These are phyloP conservation scores for Diabrotica undecimpunctata DNA, from an alignment of 1,140 invertebrate genomes.

Conservation along the genomic window DNA sequence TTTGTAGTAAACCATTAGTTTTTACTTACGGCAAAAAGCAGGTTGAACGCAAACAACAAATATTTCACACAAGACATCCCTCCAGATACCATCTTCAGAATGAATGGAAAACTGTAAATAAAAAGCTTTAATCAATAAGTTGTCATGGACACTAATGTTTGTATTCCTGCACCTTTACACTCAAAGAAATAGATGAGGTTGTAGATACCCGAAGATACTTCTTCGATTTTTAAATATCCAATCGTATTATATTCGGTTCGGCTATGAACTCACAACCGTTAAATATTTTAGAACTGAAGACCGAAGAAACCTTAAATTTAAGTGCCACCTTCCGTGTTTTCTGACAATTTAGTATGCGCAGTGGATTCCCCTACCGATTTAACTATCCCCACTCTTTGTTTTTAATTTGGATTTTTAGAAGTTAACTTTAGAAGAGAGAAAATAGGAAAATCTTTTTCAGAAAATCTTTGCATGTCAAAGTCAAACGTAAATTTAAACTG, in stretches of 20 bases:
- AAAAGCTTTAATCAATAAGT: conserved; percentile 11
- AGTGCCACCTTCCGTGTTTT: too few species aligned
- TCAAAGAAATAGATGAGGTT: background rate
- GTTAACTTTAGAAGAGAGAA: too few species aligned
- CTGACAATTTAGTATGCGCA: background rate
- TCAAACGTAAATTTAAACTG: too few species aligned
- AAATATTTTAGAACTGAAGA: too few species aligned
- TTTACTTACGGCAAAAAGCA: conserved; percentile 75
- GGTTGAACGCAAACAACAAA: conserved; percentile 74
- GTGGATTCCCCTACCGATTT: background rate
- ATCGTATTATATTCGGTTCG: too few species aligned
- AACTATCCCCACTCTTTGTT: background rate
- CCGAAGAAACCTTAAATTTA: too few species aligned
- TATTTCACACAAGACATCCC: conserved; percentile 78
- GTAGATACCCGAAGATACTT: too few species aligned
- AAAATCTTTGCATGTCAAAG: too few species aligned
- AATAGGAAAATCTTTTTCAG: too few species aligned
- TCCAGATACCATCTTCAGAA: conserved; percentile 62
- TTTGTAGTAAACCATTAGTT: background rate
- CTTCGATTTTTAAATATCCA: too few species aligned
- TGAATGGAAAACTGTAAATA: background rate
- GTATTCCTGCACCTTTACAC: background rate
- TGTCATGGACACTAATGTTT: background rate
- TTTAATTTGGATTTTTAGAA: too few species aligned
- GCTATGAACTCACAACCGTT: too few species aligned